Percentiles rank a stretch among this genome's conserved stretches.
Evolutionary conservation across 2,113 vertebrate genomes (phyloP).

Genomic region (Prunella fulvescens): DNA sequence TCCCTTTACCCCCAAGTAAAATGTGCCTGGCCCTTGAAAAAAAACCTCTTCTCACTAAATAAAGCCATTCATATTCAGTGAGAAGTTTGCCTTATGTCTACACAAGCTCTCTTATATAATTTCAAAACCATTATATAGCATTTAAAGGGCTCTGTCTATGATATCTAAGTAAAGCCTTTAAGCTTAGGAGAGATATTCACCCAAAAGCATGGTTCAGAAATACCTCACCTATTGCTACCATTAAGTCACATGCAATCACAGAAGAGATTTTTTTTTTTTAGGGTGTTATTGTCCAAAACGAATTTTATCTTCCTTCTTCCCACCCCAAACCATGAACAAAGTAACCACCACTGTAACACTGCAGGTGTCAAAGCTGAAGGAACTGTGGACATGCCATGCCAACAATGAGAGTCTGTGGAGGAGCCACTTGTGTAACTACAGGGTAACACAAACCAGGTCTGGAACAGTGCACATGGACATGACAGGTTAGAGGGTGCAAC

Average conservation of each 20-base stretch:
- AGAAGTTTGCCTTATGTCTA: conserved; percentile 9
- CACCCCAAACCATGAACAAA: neutral
- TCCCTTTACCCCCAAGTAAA: neutral
- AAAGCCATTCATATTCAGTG: neutral
- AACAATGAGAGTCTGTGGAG: neutral
- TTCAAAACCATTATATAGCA: neutral
- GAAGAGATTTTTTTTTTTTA: neutral
- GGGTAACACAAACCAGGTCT: neutral
- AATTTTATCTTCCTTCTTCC: neutral
- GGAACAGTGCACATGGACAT: accelerated
- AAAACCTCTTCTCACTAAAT: neutral
- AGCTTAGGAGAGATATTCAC: neutral
- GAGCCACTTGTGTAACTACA: neutral
- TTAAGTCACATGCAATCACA: neutral
- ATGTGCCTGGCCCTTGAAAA: neutral
- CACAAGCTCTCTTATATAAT: neutral
- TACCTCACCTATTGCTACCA: neutral
- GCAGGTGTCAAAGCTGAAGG: neutral
- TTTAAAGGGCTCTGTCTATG: neutral
- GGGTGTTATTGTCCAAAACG: neutral
- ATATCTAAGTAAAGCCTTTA: neutral
- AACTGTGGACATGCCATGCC: accelerated
- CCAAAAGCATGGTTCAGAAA: neutral
- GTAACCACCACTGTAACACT: neutral
- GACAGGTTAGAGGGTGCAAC: neutral